These are phyloP conservation scores for Drosophila helvetica DNA, from an alignment of 2,888 invertebrate species.

Conservation along the genomic window DNA sequence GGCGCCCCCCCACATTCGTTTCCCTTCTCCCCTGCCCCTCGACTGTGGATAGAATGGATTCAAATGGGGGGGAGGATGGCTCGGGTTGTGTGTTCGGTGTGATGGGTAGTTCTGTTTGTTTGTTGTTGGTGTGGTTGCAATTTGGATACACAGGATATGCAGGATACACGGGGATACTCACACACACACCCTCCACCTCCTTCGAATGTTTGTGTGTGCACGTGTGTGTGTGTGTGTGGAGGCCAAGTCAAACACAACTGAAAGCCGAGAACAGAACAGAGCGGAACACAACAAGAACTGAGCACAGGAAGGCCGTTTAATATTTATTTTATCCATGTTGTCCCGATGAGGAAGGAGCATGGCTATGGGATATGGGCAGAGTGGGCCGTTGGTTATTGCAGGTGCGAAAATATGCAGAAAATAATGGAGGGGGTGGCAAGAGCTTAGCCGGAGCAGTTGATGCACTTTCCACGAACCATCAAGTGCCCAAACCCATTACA, in stretches of 20 bases:
- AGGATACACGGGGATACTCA: conserved; percentile 19
- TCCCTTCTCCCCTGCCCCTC: too few relatives aligned
- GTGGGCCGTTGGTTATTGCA: conserved; percentile 19
- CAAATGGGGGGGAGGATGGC: too few relatives aligned
- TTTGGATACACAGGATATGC: conserved; percentile 68
- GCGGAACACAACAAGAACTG: conserved; percentile 56
- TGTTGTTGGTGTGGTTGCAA: conserved; percentile 76
- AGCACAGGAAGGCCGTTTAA: conserved; percentile 72
- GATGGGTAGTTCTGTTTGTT: conserved; percentile 31
- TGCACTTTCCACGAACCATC: too few relatives aligned
- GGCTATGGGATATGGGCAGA: not conserved
- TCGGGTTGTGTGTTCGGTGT: not conserved
- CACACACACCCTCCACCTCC: not conserved
- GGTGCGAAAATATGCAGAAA: conserved; percentile 43
- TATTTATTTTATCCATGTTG: conserved; percentile 73
- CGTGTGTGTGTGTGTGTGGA: too few relatives aligned
- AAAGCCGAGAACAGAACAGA: conserved; percentile 20
- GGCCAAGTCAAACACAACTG: not conserved
- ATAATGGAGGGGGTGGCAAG: not conserved
- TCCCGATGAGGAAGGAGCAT: conserved; percentile 15
- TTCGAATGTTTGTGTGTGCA: too few relatives aligned
- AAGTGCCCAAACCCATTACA: too few relatives aligned
- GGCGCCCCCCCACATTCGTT: conserved; percentile 34
- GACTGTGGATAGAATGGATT: too few relatives aligned
- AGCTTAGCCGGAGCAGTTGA: too few relatives aligned